phyloP scores from a whole-genome alignment of 2,113 vertebrate genomes.

The Hippoglossus stenolepis region DNA sequence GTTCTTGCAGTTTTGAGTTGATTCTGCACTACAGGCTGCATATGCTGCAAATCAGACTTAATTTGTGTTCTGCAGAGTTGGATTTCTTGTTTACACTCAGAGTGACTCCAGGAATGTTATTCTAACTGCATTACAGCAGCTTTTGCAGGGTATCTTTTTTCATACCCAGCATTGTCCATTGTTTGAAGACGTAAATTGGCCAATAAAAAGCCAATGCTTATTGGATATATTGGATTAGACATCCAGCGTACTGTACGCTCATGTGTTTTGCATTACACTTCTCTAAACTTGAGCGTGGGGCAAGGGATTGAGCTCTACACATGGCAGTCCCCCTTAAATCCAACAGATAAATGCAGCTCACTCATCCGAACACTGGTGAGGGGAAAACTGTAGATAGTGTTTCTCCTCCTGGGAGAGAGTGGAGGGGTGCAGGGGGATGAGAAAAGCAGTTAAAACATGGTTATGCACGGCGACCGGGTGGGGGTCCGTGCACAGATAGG shows the following conservation, averaged over 20 bases:
- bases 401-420: constrained; percentile 25
- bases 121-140: constrained; percentile 49
- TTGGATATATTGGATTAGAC: constrained; percentile 72
- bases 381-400: constrained; percentile 51
- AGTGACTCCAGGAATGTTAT: constrained; percentile 60
- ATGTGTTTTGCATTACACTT: constrained; percentile 66
- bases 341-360: constrained; percentile 59
- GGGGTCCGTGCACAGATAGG: constrained; percentile 53
- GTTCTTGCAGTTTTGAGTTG: not conserved
- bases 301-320: constrained; percentile 31
- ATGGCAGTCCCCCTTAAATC: constrained; percentile 49
- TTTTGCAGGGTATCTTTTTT: constrained; percentile 50
- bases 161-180: constrained; percentile 57
- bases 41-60: constrained; percentile 50
- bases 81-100: constrained; percentile 59
- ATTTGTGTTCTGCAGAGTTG: constrained; percentile 42
- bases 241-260: constrained; percentile 37
- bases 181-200: constrained; percentile 66
- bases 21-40: constrained; percentile 24
- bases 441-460: constrained; percentile 46
- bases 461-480: constrained; percentile 27
- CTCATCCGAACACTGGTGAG: constrained; percentile 46
- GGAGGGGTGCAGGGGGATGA: constrained; percentile 27
- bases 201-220: constrained; percentile 63
- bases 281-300: constrained; percentile 44